Base-by-base conservation (phyloP, 2,888 invertebrate genomes). In the Camptogramma bilineatum region DNA sequence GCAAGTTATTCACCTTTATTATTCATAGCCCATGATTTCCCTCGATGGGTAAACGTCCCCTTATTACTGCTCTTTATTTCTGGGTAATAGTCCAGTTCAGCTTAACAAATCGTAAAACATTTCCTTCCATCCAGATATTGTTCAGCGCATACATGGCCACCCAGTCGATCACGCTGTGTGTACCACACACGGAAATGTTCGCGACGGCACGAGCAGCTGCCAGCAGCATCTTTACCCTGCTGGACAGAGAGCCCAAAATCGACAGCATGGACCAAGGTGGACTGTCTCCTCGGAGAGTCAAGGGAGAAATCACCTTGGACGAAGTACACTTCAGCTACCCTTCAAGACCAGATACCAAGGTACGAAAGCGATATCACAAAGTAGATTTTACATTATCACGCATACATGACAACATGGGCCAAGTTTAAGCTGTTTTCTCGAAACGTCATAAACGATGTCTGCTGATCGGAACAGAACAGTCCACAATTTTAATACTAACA, bases 301-400 rank as follows among this genome's bases (percentile, higher is more conserved):
- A 84, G 2, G 97, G 97, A 0, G 94, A 95, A 53, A 95, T 98
- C 34, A 90, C 94, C 64, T 94, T 97, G 73, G 94, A 94, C 71
- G 94, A 96, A 71, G 94, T 97, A 1, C 91, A 94, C 73, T 98
- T 98, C 80, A 94, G 94, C 55, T 98, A 98, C 83, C 98, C 98
- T 0, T 95, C 97, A 0, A 87, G 98, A 53, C 94, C 95, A 16
- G 95, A 97, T 73, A 95, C 96, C 0, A 94, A 94, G 88, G 95
- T 95, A 80, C 59, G 70, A 65, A 46, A 10, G 2, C 3, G 13
- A n/a, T n/a, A n/a, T 13, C 34, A 13, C 34, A 39, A 39, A 39
- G 34, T 34, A 8, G 34, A 39, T 39, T 39, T 13, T 39, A 13
- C 9, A 2, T 31, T 1, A 9, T 31, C 31, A 31, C 31, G 8